Evolutionary conservation across 2,797 vertebrate species (phyloP).

Genomic region (Gallinago nigripennis): DNA sequence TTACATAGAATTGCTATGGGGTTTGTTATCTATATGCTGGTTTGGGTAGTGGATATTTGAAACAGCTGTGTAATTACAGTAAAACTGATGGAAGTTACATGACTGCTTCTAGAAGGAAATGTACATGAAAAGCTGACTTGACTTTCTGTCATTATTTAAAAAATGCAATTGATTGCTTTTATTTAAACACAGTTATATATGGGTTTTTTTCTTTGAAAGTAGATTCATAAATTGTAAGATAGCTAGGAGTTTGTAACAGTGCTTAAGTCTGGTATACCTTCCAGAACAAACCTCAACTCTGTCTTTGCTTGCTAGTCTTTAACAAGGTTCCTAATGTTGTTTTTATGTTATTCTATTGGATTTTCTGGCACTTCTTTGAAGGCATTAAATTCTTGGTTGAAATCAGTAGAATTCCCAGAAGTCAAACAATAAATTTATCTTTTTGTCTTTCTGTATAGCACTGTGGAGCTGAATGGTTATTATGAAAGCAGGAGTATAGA

Average conservation of each 20-base stretch:
- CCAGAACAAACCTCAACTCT: not conserved
- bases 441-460: not conserved
- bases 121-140: not conserved
- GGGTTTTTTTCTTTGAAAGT: not conserved
- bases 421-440: not conserved
- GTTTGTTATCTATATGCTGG: not conserved
- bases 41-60: not conserved
- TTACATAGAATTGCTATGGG: not conserved
- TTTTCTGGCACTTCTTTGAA: not conserved
- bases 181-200: not conserved
- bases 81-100: not conserved
- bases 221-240: not conserved
- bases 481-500: not conserved
- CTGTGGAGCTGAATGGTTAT: not conserved
- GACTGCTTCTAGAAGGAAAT: not conserved
- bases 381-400: not conserved
- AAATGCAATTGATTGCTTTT: not conserved
- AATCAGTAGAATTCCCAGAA: not conserved
- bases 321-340: not conserved
- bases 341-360: not conserved
- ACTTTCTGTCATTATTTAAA: not conserved
- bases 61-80: not conserved
- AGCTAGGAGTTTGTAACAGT: not conserved
- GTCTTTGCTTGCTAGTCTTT: not conserved
- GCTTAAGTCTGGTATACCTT: not conserved